Conservation (phyloP, 2,888 invertebrate species). For the Polydrusus cervinus region DNA sequence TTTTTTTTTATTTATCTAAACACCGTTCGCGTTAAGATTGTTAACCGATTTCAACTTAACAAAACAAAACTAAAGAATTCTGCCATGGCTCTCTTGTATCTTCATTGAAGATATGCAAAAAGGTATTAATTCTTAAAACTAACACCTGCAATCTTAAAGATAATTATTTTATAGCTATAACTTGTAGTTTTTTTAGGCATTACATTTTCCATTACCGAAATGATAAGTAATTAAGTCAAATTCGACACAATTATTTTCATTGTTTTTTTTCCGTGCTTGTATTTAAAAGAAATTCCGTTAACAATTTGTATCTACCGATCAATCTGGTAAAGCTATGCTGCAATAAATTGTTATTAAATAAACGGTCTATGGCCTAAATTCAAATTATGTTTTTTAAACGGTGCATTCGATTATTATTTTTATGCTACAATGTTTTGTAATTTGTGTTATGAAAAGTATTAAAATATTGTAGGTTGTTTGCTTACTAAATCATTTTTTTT, state of each 20-base stretch:
- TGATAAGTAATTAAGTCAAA: slow-evolving; percentile 6
- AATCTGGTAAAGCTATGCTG: slow-evolving; percentile 12
- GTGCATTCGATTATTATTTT: slow-evolving; percentile 32
- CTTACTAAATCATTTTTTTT: too few relatives aligned
- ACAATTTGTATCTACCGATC: slow-evolving; percentile 4
- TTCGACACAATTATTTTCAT: slow-evolving; percentile 25
- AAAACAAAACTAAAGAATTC: too few relatives aligned
- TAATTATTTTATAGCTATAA: too few relatives aligned
- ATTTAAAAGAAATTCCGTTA: background rate
- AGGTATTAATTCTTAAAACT: too few relatives aligned
- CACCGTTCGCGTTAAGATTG: too few relatives aligned
- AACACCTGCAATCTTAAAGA: too few relatives aligned
- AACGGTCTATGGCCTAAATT: slow-evolving; percentile 25
- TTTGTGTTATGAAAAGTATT: background rate
- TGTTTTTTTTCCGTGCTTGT: slow-evolving; percentile 12
- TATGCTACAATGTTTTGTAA: slow-evolving; percentile 23
- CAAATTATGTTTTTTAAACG: slow-evolving; percentile 18
- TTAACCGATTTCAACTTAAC: too few relatives aligned
- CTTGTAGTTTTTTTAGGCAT: background rate
- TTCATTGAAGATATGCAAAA: too few relatives aligned
- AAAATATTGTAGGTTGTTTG: too few relatives aligned
- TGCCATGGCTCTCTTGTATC: too few relatives aligned
- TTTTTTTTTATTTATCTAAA: slow-evolving; percentile 15
- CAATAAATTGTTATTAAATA: slow-evolving; percentile 18
- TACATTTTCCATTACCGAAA: background rate